phyloP scores from a whole-genome alignment of 2,888 invertebrate species.

The Xiphydria camelus region DNA sequence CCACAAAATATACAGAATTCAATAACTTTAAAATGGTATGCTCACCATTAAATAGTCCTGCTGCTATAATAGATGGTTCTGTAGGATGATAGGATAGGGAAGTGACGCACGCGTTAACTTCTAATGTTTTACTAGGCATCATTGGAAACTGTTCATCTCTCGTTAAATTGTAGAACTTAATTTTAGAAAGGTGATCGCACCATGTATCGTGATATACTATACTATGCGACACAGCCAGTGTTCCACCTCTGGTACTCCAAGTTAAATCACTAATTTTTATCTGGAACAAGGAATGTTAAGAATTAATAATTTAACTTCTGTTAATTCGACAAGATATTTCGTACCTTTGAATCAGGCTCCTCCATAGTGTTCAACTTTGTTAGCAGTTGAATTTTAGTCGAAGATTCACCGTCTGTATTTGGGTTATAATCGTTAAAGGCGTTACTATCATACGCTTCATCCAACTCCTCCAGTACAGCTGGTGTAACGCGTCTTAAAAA shows the following conservation, averaged over 20 bases:
- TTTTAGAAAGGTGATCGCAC: constrained; percentile 49
- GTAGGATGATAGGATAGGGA: constrained; percentile 59
- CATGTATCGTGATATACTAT: constrained; percentile 44
- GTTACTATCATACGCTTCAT: constrained; percentile 45
- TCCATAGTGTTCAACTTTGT: constrained; percentile 36
- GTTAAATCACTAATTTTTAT: constrained; percentile 47
- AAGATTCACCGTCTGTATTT: constrained; percentile 26
- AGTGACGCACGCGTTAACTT: constrained; percentile 57
- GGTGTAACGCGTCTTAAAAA: constrained; percentile 51
- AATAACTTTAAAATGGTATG: neutral
- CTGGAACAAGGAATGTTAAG: constrained; percentile 27
- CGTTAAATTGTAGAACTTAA: constrained; percentile 46
- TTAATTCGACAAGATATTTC: constrained; percentile 1
- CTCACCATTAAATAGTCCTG: constrained; percentile 54
- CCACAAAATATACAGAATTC: too few species aligned
- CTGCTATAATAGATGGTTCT: constrained; percentile 59
- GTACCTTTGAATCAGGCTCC: constrained; percentile 36
- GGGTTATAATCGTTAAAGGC: constrained; percentile 49
- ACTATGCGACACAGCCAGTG: constrained; percentile 43
- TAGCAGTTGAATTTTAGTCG: constrained; percentile 35
- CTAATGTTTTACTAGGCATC: constrained; percentile 36
- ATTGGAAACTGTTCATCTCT: constrained; percentile 39
- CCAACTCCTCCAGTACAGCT: constrained; percentile 44
- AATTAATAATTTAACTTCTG: neutral
- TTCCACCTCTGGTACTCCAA: constrained; percentile 52